These are phyloP conservation scores for Thamnophis elegans DNA, from an alignment of 2,797 vertebrate genomes.

Conservation along the genomic window DNA sequence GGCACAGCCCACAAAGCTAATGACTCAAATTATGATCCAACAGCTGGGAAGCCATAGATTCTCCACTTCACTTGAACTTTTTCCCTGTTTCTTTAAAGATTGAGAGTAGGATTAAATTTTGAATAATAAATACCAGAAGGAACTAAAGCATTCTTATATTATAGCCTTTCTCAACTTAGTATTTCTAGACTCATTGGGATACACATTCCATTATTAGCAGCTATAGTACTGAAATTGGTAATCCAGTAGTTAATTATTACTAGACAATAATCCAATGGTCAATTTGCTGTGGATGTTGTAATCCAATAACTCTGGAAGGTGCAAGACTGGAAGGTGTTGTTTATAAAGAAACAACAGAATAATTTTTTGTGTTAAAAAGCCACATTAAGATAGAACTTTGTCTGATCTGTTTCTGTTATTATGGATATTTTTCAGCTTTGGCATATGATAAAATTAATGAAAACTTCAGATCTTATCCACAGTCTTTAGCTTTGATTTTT, in stretches of 20 bases:
- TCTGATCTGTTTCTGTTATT: not conserved
- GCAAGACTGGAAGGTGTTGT: too few species aligned
- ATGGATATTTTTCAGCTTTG: not conserved
- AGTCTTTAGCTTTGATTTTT: not conserved
- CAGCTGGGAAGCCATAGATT: not conserved
- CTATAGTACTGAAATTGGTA: not conserved
- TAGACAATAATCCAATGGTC: not conserved
- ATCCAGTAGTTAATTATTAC: not conserved
- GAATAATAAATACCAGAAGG: not conserved
- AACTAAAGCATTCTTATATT: not conserved
- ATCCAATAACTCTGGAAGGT: not conserved
- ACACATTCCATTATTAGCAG: not conserved
- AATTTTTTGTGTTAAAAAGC: not conserved
- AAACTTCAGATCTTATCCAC: not conserved
- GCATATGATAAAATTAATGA: not conserved
- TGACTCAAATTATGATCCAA: not conserved
- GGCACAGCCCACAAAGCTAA: not conserved
- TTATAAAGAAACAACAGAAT: not conserved
- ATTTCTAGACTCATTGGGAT: not conserved
- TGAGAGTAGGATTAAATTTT: not conserved
- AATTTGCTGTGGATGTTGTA: not conserved
- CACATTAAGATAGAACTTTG: not conserved
- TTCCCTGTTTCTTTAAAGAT: not conserved
- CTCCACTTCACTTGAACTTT: not conserved
- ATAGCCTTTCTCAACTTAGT: not conserved